Base-by-base conservation (phyloP, 2,888 invertebrate species). In the Aproaerema taeniolella region DNA sequence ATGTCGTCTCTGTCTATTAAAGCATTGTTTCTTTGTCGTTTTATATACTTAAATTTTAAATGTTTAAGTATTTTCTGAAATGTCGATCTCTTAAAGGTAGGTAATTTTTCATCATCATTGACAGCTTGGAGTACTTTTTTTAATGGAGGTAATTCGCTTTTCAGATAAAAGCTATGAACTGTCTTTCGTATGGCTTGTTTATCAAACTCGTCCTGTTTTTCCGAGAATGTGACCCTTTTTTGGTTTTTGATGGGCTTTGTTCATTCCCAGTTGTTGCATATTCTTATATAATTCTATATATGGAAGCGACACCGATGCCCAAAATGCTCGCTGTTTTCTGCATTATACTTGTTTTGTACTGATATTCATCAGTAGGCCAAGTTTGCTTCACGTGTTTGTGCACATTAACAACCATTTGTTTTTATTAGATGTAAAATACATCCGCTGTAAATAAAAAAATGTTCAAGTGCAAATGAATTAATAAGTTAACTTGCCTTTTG, bases 141-240 rank as follows among this genome's bases (percentile, higher is more conserved):
- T 14, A 36, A n/a, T 24, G 43, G 38, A 13, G 42, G 42, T 24
- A 42, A 28, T 36, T 43, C 38, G 8, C 38, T 28, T 28, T 44
- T 44, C 9, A 44, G n/a, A 41, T 26, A 41, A 31, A 42, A 42
- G 7, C 9, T 24, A n/a, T 45, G 39, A 2, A 43, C 35, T 42
- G 31, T 41, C 17, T 29, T 41, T 17, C 42, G 11, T 11, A 32
- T 32, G 4, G 10, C 26, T n/a, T 17, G 25, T 34, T 29, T 32
- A 4, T 15, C 12, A 10, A 2, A 9, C 9, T 37, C 26, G 10
- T 30, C 28, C 2, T 14, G 25, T 37, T 37, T 37, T 30, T 12
- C 28, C n/a, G 3, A 14, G 8, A 32, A 6, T 17, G 15, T 32
- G 32, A 7, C 2, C 32, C n/a, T 3, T 32, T 10, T 32, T 32